These are phyloP conservation scores for Lepus townsendii DNA, from an alignment of 2,797 vertebrate species.

Conservation along the genomic window DNA sequence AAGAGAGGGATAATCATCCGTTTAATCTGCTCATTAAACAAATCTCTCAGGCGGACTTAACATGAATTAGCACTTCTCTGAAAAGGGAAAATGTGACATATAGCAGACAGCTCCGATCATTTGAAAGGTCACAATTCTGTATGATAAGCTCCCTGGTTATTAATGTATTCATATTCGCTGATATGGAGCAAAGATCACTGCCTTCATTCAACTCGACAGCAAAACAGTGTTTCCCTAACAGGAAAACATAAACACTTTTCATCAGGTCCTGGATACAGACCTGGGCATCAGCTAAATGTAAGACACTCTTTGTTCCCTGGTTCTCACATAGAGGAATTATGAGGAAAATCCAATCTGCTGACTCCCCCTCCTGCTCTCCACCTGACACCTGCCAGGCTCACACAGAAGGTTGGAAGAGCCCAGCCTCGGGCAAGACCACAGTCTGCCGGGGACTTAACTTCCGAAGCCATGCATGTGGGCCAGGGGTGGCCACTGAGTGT, in stretches of 20 bases:
- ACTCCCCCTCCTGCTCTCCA: not conserved
- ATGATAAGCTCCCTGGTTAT: constrained; percentile 83
- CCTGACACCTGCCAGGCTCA: constrained; percentile 72
- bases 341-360: not conserved
- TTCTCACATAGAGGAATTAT: constrained; percentile 21
- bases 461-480: constrained; percentile 71
- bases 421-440: constrained; percentile 38
- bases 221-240: constrained; percentile 25
- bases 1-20: constrained; percentile 88
- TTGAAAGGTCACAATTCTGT: constrained; percentile 85
- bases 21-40: constrained; percentile 92
- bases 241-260: constrained; percentile 33
- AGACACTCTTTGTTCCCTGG: not conserved
- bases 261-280: not conserved
- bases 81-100: constrained; percentile 88
- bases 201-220: constrained; percentile 76
- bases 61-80: constrained; percentile 90
- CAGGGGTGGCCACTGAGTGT: constrained; percentile 73
- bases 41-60: constrained; percentile 91
- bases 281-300: not conserved
- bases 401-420: constrained; percentile 64
- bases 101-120: constrained; percentile 86
- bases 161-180: constrained; percentile 83
- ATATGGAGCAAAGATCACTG: constrained; percentile 69
- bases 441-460: constrained; percentile 75